Evolutionary conservation across 2,113 vertebrate genomes (phyloP).

Genomic region (Alces alces): DNA sequence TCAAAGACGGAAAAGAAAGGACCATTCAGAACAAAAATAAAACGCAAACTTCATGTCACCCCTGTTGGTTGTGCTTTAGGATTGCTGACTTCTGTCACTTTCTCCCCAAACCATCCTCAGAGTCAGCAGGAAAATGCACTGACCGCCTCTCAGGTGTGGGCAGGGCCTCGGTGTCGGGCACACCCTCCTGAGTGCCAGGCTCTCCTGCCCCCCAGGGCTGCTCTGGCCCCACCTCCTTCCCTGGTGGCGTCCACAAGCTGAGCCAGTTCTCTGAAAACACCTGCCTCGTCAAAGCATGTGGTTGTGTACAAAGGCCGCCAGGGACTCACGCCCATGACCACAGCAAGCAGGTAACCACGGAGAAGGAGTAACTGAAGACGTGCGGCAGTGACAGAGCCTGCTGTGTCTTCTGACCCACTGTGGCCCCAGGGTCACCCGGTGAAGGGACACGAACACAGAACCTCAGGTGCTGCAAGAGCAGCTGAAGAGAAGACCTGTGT

Average conservation of each 20-base stretch:
- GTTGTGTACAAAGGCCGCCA: neutral
- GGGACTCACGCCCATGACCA: fast-evolving
- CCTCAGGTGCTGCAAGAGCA: fast-evolving
- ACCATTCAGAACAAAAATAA: neutral
- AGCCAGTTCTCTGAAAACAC: neutral
- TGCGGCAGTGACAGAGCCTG: fast-evolving
- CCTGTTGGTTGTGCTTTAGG: fast-evolving
- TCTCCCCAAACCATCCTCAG: too few species aligned
- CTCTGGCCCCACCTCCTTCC: neutral
- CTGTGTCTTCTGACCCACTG: neutral
- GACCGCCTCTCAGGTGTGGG: fast-evolving
- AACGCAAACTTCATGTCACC: neutral
- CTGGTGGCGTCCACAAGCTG: neutral
- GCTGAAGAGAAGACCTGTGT: neutral
- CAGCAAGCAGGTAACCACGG: fast-evolving
- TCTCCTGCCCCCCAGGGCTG: fast-evolving
- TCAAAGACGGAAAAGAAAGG: neutral
- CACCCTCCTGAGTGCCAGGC: fast-evolving
- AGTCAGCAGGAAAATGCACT: neutral
- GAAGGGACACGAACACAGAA: fast-evolving
- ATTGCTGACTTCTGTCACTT: neutral
- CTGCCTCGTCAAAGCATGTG: fast-evolving
- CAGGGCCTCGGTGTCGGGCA: fast-evolving
- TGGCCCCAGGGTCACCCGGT: fast-evolving
- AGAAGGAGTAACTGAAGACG: fast-evolving